Percentiles rank a stretch among this genome's conserved stretches.
These are phyloP conservation scores for Paramormyrops kingsleyae DNA, from an alignment of 2,113 vertebrate species.

Conservation along the genomic window DNA sequence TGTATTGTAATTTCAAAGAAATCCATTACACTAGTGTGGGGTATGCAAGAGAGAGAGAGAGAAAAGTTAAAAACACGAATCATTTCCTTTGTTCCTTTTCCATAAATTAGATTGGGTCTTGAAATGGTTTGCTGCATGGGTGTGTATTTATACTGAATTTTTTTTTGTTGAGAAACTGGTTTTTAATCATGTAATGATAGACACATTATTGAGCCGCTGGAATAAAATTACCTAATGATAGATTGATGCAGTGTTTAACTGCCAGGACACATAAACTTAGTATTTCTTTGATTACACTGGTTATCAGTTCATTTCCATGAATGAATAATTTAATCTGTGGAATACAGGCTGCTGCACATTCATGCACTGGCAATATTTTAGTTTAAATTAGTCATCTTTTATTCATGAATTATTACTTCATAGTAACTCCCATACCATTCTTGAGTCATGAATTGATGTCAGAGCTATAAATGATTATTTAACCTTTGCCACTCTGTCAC, in stretches of 20 bases:
- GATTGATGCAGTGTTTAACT: constrained; percentile 38
- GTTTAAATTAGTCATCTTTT: constrained; percentile 5
- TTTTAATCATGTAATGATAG: constrained; percentile 26
- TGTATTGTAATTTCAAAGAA: constrained; percentile 42
- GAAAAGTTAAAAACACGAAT: constrained; percentile 31
- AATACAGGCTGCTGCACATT: neutral
- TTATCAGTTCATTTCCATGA: constrained; percentile 57
- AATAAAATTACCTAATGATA: constrained; percentile 36
- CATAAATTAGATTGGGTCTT: constrained; percentile 32
- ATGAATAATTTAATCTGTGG: constrained; percentile 55
- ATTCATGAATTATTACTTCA: constrained; percentile 9
- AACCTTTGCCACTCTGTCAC: constrained; percentile 36
- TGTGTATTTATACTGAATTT: constrained; percentile 22
- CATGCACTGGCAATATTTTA: neutral
- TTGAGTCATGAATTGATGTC: neutral
- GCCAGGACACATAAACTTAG: constrained; percentile 45
- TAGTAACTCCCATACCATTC: neutral
- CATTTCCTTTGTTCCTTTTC: constrained; percentile 29
- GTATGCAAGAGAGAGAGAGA: constrained; percentile 11
- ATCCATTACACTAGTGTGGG: constrained; percentile 26
- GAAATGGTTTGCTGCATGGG: constrained; percentile 28
- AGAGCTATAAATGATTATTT: constrained; percentile 24
- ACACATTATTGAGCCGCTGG: constrained; percentile 28
- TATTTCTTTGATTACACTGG: constrained; percentile 44
- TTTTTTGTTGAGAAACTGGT: constrained; percentile 27